Base-by-base conservation (phyloP, 2,113 vertebrate genomes). In the Hymenochirus boettgeri region DNA sequence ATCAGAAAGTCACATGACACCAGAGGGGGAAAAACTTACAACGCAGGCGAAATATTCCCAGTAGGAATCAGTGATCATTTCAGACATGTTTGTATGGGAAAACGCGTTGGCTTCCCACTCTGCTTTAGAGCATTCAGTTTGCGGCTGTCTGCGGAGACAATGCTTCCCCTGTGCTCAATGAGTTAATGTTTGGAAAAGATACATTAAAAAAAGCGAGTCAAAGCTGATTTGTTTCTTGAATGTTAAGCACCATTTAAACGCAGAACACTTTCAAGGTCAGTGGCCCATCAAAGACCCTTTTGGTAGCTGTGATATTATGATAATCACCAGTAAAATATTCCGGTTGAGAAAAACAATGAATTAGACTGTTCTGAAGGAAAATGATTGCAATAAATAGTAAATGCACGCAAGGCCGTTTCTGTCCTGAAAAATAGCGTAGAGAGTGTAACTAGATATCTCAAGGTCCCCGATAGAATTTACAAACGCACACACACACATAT, bases 301-400 rank as follows among this genome's bases (percentile, higher is more conserved):
- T 77, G 80, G 76, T 82, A 71, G 79, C 83, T 80, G 72, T 82
- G 78, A 84, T 88, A 79, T 85, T 87, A 89, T 84, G 83, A 81
- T 88, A 88, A 88, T 88, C 79, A 81, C 73, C 80, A 76, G 80
- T 82, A 81, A 87, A 86, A 83, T 88, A 88, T 88, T 84, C 82
- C 75, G 19, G 29, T 22, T 86, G 81, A 83, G 80, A 88, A 87
- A 88, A 87, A 85, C 75, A 82, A 82, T 82, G 86, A 85, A 88
- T 87, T 85, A 85, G 83, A 69, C 78, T 61, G 78, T 86, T 86
- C 80, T 81, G 78, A 80, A 76, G 83, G 81, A 82, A 82, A 72
- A 84, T 85, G 82, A 85, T 83, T 75, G 79, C 70, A 72, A 85
- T 83, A 85, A 88, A 86, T 79, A 86, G 81, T 77, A 81, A 78